Conservation (phyloP, 2,888 invertebrate species). For the Clistopyga incitator region DNA sequence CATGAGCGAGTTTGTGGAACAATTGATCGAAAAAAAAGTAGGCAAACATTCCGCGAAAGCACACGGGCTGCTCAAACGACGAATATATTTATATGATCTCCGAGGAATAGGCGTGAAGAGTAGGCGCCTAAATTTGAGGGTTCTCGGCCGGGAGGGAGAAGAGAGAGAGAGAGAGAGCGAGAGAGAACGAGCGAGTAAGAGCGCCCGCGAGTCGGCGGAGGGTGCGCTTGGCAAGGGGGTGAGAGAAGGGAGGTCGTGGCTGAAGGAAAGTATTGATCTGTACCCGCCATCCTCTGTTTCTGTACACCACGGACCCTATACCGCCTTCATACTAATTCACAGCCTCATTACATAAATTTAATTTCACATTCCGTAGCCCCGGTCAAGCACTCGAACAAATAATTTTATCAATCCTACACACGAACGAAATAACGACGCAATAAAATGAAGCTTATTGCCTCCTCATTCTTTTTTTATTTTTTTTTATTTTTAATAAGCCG, state of each 20-base stretch:
- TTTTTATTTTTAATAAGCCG: too few relatives aligned
- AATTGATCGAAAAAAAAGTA: slow-evolving; percentile 31
- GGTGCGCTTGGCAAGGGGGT: slow-evolving; percentile 72
- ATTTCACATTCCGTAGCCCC: slow-evolving; percentile 40
- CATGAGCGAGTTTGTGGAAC: slow-evolving; percentile 49
- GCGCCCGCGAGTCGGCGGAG: slow-evolving; percentile 66
- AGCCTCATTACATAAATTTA: slow-evolving; percentile 69
- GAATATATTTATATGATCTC: slow-evolving; percentile 67
- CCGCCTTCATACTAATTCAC: slow-evolving; percentile 78
- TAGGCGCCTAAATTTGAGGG: slow-evolving; percentile 78
- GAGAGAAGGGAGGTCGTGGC: slow-evolving; percentile 79
- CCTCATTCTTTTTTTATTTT: too few relatives aligned
- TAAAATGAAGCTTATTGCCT: not conserved
- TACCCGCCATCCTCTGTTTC: slow-evolving; percentile 82
- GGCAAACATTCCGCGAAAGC: slow-evolving; percentile 12
- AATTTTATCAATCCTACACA: slow-evolving; percentile 29
- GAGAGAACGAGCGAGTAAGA: slow-evolving; percentile 61
- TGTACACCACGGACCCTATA: slow-evolving; percentile 75
- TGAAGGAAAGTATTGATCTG: slow-evolving; percentile 84
- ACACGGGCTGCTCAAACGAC: slow-evolving; percentile 37
- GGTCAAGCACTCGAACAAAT: not conserved
- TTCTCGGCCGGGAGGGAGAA: slow-evolving; percentile 64
- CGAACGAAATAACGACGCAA: not conserved
- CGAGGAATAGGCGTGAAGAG: slow-evolving; percentile 55
- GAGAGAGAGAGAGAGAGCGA: slow-evolving; percentile 62